These are phyloP conservation scores for Mesoligia furuncula DNA, from an alignment of 2,888 invertebrate species.

Conservation along the genomic window DNA sequence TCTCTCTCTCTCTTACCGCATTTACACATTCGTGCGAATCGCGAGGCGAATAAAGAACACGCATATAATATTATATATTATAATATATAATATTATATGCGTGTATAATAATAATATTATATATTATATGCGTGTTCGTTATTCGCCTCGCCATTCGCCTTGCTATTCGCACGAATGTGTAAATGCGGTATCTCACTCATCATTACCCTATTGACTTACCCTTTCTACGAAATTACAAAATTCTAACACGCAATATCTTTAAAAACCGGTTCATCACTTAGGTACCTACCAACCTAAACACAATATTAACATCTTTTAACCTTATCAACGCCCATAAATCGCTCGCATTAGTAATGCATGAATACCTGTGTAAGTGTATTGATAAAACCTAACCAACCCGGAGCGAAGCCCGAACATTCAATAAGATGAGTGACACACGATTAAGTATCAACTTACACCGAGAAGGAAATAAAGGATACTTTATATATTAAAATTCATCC, in stretches of 20 bases:
- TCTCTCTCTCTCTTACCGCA: no score
- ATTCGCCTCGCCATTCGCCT: no score
- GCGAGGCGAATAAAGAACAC: no score
- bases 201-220: not conserved
- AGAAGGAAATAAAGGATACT: constrained; percentile 53
- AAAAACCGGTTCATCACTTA: constrained; percentile 47
- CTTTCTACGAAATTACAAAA: constrained; percentile 17
- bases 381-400: constrained; percentile 50
- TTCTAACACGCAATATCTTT: constrained; percentile 19
- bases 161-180: no score
- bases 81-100: no score
- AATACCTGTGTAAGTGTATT: constrained; percentile 39
- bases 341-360: constrained; percentile 50
- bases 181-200: no score
- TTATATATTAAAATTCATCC: constrained; percentile 61
- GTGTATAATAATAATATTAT: no score
- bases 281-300: constrained; percentile 27
- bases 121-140: no score
- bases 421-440: constrained; percentile 63
- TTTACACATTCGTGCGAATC: no score
- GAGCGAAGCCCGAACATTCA: constrained; percentile 45
- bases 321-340: constrained; percentile 48
- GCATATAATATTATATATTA: no score
- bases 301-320: constrained; percentile 40
- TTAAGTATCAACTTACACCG: constrained; percentile 56